A percentile compares a stretch with the other conserved stretches of the same genome.
These are phyloP conservation scores for Actinia tenebrosa DNA, from an alignment of 64 coral and sea anemone genomes.

Conservation along the genomic window DNA sequence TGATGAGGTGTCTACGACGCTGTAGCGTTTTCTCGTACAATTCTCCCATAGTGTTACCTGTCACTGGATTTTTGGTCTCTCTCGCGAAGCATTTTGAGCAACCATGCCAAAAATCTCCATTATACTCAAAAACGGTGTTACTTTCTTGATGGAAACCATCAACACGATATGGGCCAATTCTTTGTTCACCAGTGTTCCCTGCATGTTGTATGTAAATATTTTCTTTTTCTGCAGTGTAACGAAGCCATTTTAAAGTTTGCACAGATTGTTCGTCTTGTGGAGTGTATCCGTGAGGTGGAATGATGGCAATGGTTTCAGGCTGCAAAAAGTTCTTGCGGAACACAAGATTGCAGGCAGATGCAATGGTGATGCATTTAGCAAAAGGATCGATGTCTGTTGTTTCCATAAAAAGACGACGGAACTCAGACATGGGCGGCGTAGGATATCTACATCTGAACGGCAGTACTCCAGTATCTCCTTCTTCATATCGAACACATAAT, in stretches of 20 bases:
- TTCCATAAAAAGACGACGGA: slow-evolving; percentile 19
- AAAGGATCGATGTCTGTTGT: slow-evolving; percentile 13
- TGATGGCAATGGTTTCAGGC: slow-evolving; percentile 12
- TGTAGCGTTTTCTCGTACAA: background rate
- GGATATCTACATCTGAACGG: slow-evolving; percentile 29
- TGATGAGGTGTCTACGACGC: background rate
- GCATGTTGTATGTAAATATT: background rate
- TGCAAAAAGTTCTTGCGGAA: background rate
- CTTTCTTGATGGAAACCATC: background rate
- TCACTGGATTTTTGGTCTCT: background rate
- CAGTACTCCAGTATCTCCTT: slow-evolving; percentile 35
- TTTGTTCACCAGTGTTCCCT: background rate
- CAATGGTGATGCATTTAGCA: slow-evolving; percentile 15
- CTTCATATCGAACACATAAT: slow-evolving; percentile 15
- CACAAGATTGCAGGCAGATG: slow-evolving; percentile 12
- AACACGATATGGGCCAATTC: background rate
- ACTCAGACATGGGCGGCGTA: slow-evolving; percentile 13
- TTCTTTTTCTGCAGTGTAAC: background rate
- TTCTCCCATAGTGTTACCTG: background rate
- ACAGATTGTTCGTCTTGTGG: slow-evolving; percentile 10
- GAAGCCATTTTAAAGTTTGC: slow-evolving; percentile 14
- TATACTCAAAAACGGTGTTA: slow-evolving; percentile 3
- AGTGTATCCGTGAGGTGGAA: background rate
- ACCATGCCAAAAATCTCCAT: slow-evolving; percentile 26
- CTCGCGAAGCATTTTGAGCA: slow-evolving; percentile 1